Percentiles rank a stretch among this genome's conserved stretches.
Evolutionary conservation across 2,113 vertebrate genomes (phyloP).

Genomic region (Phylloscopus trochilus): DNA sequence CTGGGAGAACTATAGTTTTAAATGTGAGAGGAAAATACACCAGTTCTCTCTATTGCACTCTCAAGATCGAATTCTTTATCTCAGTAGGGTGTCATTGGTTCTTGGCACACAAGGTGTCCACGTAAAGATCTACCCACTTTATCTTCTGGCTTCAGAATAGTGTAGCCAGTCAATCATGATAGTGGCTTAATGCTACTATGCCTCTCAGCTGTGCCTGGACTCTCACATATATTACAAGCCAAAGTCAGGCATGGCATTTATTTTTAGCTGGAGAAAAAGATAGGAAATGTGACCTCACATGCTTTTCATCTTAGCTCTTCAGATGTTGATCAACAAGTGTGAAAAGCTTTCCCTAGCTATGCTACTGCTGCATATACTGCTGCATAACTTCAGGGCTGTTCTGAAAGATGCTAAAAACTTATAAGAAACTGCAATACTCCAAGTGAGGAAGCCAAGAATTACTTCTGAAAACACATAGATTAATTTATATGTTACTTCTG

Average conservation of each 20-base stretch:
- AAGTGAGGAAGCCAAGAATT: not conserved
- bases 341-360: not conserved
- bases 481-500: not conserved
- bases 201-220: not conserved
- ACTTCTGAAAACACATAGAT: not conserved
- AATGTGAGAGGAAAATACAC: not conserved
- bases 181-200: not conserved
- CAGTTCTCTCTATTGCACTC: not conserved
- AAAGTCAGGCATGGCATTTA: not conserved
- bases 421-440: not conserved
- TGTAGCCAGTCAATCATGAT: not conserved
- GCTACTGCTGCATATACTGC: not conserved
- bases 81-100: not conserved
- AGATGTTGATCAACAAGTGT: not conserved
- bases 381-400: not conserved
- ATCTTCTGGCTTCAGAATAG: conserved; percentile 2
- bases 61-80: not conserved
- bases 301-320: not conserved
- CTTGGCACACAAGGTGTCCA: not conserved
- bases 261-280: conserved; percentile 11
- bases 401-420: not conserved
- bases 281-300: conserved; percentile 16
- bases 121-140: not conserved
- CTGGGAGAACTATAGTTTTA: not conserved
- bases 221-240: not conserved